Conservation (phyloP, 2,797 vertebrate species). For the Tragopan temminckii region DNA sequence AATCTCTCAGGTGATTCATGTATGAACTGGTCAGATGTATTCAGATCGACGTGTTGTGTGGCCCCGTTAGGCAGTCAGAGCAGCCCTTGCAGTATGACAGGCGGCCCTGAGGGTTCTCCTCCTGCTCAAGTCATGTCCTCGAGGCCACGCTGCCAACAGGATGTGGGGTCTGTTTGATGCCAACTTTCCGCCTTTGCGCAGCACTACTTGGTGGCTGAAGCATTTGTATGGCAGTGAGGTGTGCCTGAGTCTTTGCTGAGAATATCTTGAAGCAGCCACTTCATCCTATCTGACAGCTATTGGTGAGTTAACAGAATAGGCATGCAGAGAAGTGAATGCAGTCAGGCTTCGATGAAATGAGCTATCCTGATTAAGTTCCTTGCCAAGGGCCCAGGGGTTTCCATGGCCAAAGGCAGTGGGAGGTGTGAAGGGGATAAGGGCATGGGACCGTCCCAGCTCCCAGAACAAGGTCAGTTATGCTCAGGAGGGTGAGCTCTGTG, state of each 20-base stretch:
- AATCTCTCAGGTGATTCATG: background rate
- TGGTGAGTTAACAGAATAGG: background rate
- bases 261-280: background rate
- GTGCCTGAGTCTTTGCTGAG: background rate
- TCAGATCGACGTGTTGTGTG: background rate
- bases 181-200: background rate
- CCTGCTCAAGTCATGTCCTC: background rate
- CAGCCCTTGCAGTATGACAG: background rate
- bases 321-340: background rate
- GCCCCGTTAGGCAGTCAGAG: background rate
- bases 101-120: background rate
- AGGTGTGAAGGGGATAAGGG: rapidly evolving
- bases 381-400: background rate
- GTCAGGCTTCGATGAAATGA: background rate
- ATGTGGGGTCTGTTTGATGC: rapidly evolving
- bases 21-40: background rate
- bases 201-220: background rate
- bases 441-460: background rate
- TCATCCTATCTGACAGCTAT: background rate
- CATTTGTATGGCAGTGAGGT: background rate
- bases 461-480: background rate
- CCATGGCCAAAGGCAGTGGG: rapidly evolving
- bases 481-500: background rate
- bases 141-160: background rate
- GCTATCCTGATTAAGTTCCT: background rate